Evolutionary conservation across 2,113 vertebrate genomes (phyloP), one percentile per base, ranked within the genome.

Genomic region (Oreochromis spilurus): DNA sequence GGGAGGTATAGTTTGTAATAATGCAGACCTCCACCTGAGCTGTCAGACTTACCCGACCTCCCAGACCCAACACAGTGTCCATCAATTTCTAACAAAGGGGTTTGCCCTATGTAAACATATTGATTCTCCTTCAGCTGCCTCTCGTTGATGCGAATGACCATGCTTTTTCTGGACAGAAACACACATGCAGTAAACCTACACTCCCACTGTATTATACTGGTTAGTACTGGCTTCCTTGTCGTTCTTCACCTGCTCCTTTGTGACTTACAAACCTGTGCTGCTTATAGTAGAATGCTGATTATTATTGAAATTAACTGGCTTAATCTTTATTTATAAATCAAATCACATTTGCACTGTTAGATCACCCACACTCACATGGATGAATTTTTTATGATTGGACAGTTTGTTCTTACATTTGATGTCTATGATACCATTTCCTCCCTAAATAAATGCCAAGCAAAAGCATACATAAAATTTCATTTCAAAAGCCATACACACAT

Each of bases 321-420:
- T 0, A 31, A 7, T 77, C 26, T 77, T 5, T 75, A 29, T 75
- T 75, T 50, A 31, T n/a, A 48, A 31, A 50, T 77, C 10, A n/a
- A 29, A 31, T 12, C 43, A 50, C 4, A 0, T 48, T 29, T 75
- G 9, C 43, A 29, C 24, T 48, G 43, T 75, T 0, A 19, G 16
- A 50, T 50, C 24, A 75, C 43, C 1, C 43, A 50, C 43, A 77
- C 9, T 31, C 45, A 29, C 10, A 8, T 2, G 7, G 10, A 31
- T 12, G 26, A 9, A 77, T 77, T 12, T 40, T 19, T 12, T 77
- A 16, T 0, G 1, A 50, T 8, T 50, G 45, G 70, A 5, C 72
- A 31, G 45, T 52, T 31, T 31, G 72, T 10, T 13, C 6, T 48
- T 1, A 29, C 4, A 19, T 77, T 52, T 77, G 19, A 77, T 77